phyloP scores from a whole-genome alignment of 2,797 vertebrate genomes.

The Cichlasoma orientale region DNA sequence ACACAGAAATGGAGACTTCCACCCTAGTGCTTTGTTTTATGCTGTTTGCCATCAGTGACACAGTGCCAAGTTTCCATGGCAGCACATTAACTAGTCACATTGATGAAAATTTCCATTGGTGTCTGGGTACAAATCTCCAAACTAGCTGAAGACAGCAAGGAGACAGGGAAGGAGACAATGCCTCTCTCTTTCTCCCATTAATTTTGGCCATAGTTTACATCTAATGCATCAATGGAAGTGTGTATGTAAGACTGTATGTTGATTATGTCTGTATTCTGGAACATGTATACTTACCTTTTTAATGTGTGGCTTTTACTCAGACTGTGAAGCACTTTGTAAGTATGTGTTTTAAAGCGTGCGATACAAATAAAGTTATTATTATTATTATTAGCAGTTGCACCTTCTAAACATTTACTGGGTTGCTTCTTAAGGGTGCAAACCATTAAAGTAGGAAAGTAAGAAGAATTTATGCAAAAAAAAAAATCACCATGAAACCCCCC shows the following conservation, averaged over 20 bases:
- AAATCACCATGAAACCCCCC: no score
- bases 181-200: no score
- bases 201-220: no score
- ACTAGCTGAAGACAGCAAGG: no score
- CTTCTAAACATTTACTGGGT: background rate
- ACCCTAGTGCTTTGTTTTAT: background rate
- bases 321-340: background rate
- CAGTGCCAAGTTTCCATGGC: background rate
- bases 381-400: background rate
- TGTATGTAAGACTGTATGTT: no score
- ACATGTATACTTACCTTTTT: background rate
- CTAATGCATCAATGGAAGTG: no score
- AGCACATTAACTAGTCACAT: background rate
- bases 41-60: background rate
- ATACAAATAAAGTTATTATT: background rate
- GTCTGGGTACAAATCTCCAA: background rate
- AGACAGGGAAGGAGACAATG: no score
- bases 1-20: background rate
- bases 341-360: background rate
- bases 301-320: background rate
- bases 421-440: background rate
- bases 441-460: background rate
- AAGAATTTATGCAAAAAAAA: background rate
- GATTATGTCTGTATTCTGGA: background rate
- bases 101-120: background rate